phyloP scores from a whole-genome alignment of 2,113 vertebrate genomes.

The Pseudopipra pipra region DNA sequence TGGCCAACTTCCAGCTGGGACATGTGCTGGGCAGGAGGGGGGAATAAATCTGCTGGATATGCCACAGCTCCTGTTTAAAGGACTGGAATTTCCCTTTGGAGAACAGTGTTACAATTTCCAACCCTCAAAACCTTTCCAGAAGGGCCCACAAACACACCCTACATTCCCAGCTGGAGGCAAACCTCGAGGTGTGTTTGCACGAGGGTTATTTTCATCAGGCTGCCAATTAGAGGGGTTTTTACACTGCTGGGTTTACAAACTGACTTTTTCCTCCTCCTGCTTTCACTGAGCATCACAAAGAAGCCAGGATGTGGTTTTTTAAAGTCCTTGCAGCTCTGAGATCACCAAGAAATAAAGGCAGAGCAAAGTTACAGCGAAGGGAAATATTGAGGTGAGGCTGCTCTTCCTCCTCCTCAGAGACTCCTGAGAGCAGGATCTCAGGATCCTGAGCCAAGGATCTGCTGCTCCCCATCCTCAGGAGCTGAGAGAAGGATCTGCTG shows the following conservation, averaged over 20 bases:
- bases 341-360: neutral
- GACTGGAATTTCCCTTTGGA: neutral
- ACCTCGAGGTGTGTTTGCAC: neutral
- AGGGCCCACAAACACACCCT: neutral
- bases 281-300: neutral
- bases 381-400: neutral
- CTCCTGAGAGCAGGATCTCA: neutral
- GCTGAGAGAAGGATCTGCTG: too few species aligned
- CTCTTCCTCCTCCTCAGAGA: neutral
- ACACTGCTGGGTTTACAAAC: neutral
- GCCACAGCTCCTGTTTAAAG: neutral
- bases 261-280: neutral
- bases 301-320: neutral
- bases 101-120: neutral
- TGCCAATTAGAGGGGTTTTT: neutral
- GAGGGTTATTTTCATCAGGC: neutral
- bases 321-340: neutral
- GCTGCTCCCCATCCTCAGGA: neutral
- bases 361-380: neutral
- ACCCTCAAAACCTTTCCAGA: neutral
- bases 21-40: neutral
- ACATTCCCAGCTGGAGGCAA: neutral
- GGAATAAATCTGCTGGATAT: neutral
- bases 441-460: neutral
- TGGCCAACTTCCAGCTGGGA: neutral